These are phyloP conservation scores for Macrosiphum euphorbiae DNA, from an alignment of 2,888 invertebrate species.

Conservation along the genomic window DNA sequence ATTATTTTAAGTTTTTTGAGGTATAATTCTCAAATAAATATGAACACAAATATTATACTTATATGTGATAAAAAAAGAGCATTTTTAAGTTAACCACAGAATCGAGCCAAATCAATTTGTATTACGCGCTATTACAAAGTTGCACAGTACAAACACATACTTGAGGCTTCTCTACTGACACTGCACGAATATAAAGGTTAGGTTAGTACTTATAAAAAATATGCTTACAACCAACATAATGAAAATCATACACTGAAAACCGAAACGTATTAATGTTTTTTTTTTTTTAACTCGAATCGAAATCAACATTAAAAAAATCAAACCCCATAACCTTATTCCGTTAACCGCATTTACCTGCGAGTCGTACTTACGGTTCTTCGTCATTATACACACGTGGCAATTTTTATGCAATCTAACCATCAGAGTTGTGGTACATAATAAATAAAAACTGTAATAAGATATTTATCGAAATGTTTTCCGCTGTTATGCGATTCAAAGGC, in stretches of 20 bases:
- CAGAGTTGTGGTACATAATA: neutral
- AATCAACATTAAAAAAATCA: neutral
- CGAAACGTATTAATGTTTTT: neutral
- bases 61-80: neutral
- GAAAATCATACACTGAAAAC: neutral
- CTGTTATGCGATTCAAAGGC: neutral
- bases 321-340: neutral
- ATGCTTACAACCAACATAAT: neutral
- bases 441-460: neutral
- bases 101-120: neutral
- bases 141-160: neutral
- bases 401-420: neutral
- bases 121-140: neutral
- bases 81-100: neutral
- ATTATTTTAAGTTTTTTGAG: neutral
- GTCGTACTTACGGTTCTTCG: neutral
- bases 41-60: neutral
- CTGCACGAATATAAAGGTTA: neutral
- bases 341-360: neutral
- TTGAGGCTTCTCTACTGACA: neutral
- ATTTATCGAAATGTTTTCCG: neutral
- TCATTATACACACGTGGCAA: neutral
- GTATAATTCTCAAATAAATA: neutral
- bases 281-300: neutral
- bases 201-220: neutral